phyloP scores from a whole-genome alignment of 2,888 invertebrate species.

The Hololepta plana region DNA sequence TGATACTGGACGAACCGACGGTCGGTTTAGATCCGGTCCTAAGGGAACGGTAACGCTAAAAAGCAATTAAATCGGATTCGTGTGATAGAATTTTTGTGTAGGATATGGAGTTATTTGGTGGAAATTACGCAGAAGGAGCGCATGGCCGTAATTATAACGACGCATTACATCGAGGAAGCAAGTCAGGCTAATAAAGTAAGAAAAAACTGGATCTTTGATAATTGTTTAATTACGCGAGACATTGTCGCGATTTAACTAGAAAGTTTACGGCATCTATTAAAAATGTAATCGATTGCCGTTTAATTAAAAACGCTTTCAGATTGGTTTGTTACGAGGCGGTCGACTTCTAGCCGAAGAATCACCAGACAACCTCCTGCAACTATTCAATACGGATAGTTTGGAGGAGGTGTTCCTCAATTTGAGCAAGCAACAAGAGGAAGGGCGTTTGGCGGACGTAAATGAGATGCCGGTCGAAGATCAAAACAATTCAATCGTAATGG shows the following conservation, averaged over 20 bases:
- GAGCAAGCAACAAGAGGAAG: conserved; percentile 41
- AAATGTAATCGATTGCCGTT: background rate
- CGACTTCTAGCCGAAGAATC: conserved; percentile 70
- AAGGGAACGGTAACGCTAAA: conserved; percentile 62
- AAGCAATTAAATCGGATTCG: too few relatives aligned
- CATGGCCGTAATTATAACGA: conserved; percentile 77
- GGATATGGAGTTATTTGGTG: conserved; percentile 77
- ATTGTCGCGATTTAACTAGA: background rate
- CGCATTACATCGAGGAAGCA: conserved; percentile 90
- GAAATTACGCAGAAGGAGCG: conserved; percentile 49
- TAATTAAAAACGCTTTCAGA: conserved; percentile 32
- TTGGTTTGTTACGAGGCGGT: conserved; percentile 78
- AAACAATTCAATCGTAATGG: conserved; percentile 8
- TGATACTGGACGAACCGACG: conserved; percentile 85
- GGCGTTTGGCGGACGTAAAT: conserved; percentile 13
- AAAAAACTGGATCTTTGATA: background rate
- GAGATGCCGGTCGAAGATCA: conserved; percentile 12
- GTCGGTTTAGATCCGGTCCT: conserved; percentile 86
- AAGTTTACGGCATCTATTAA: background rate
- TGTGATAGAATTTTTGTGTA: conserved; percentile 30
- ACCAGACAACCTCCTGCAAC: conserved; percentile 49
- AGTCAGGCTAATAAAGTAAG: conserved; percentile 36
- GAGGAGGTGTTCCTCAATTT: conserved; percentile 80
- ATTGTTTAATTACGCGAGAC: background rate
- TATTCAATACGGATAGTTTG: conserved; percentile 51